These are phyloP conservation scores for Poeciliopsis prolifica DNA, from an alignment of 2,113 vertebrate species.

Conservation along the genomic window DNA sequence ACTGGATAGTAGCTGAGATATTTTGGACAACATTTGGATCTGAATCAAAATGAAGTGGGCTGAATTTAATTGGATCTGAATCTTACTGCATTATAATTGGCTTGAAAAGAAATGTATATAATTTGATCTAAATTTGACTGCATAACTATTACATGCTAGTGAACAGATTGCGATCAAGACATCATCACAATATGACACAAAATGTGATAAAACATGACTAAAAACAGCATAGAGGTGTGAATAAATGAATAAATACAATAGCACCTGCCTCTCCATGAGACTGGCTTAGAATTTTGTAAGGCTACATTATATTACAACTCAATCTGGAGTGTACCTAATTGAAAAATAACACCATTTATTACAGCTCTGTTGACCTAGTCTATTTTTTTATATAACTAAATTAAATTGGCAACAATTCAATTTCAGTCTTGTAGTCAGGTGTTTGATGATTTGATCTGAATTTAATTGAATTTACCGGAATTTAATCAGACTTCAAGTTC, in stretches of 20 bases:
- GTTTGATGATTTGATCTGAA: too few species aligned
- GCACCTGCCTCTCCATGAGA: neutral
- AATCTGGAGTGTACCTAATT: neutral
- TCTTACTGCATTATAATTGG: neutral
- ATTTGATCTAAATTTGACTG: neutral
- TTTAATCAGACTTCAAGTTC: too few species aligned
- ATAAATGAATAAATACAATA: neutral
- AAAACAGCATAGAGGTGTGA: neutral
- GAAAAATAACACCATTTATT: too few species aligned
- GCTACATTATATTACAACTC: neutral
- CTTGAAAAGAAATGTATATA: neutral
- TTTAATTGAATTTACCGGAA: too few species aligned
- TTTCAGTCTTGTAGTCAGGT: too few species aligned
- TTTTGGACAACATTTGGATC: neutral
- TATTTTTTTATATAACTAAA: too few species aligned
- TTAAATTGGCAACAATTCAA: too few species aligned
- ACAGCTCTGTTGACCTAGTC: too few species aligned
- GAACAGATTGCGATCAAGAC: neutral
- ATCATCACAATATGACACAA: neutral
- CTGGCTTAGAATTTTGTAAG: too few species aligned
- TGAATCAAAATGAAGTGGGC: neutral
- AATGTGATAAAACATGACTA: too few species aligned
- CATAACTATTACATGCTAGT: neutral
- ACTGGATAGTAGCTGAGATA: neutral
- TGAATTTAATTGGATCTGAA: neutral